Conservation (phyloP, 23 tunicate species). For the Halocynthia roretzi region DNA sequence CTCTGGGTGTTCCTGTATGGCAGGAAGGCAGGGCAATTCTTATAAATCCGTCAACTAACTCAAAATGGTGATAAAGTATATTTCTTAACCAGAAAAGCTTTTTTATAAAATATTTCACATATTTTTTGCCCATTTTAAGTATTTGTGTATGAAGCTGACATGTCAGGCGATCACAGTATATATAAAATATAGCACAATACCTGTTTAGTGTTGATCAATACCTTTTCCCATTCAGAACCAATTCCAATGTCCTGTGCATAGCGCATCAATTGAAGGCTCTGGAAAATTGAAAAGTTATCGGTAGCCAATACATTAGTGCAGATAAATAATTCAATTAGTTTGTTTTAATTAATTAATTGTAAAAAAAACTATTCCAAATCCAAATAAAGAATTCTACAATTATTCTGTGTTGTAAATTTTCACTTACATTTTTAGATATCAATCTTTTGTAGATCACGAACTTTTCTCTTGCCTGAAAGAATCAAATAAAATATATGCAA, state of each 20-base stretch:
- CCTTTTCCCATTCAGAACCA: conserved; percentile 18
- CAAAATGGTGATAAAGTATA: not conserved
- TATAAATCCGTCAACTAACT: too few species aligned
- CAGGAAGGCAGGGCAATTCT: not conserved
- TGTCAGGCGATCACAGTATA: too few species aligned
- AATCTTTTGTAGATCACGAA: conserved; percentile 31
- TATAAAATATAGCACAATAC: not conserved
- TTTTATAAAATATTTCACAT: too few species aligned
- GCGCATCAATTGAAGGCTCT: conserved; percentile 34
- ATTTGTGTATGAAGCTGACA: too few species aligned
- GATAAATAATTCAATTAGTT: too few species aligned
- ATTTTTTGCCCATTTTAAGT: too few species aligned
- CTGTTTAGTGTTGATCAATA: conserved; percentile 28
- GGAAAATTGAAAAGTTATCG: conserved; percentile 5
- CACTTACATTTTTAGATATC: conserved; percentile 33
- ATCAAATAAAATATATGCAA: too few species aligned
- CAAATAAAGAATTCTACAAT: too few species aligned
- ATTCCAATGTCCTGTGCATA: conserved; percentile 51
- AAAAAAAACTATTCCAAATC: too few species aligned
- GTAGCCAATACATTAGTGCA: not conserved
- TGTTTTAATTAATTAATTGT: too few species aligned
- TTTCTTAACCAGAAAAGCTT: not conserved
- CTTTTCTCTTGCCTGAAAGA: conserved; percentile 45
- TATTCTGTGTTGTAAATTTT: not conserved
- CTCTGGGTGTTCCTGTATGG: not conserved